Evolutionary conservation across 2,888 invertebrate species (phyloP).

Genomic region (Ochropleura plecta): DNA sequence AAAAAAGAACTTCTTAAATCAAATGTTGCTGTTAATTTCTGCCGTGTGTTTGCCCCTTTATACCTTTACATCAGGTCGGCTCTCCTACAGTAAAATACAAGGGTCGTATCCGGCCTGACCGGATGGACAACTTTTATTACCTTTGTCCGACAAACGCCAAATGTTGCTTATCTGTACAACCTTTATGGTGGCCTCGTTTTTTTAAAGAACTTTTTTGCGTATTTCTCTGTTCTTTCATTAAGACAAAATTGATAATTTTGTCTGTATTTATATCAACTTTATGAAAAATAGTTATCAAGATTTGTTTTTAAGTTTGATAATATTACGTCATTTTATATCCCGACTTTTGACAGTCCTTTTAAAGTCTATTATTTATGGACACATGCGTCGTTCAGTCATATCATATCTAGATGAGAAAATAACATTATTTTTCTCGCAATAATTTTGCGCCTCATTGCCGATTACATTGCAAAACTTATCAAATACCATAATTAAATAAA

Average conservation of each 20-base stretch:
- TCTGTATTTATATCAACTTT: no score
- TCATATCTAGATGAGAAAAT: no score
- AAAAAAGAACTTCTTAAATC: no score
- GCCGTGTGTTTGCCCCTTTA: slow-evolving; percentile 30
- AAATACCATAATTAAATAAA: slow-evolving; percentile 59
- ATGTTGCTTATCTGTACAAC: slow-evolving; percentile 33
- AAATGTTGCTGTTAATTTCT: neutral
- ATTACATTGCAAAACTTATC: slow-evolving; percentile 38
- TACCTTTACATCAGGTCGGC: slow-evolving; percentile 17
- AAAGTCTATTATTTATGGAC: neutral
- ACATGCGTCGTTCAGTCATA: neutral
- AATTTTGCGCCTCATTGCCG: neutral
- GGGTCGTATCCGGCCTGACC: slow-evolving; percentile 55
- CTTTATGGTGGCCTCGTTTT: neutral
- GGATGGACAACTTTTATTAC: slow-evolving; percentile 48
- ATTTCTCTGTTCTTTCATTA: neutral
- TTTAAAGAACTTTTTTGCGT: neutral
- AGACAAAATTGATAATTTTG: no score
- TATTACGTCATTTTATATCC: no score
- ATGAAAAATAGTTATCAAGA: no score
- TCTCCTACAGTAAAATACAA: slow-evolving; percentile 55
- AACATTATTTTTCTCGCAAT: slow-evolving; percentile 6
- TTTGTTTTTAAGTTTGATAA: no score
- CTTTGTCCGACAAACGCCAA: slow-evolving; percentile 57
- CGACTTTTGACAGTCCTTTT: neutral